Evolutionary conservation across 2,888 invertebrate genomes (phyloP), one percentile per base, ranked within the genome.

Genomic region (Protophormia terraenovae): DNA sequence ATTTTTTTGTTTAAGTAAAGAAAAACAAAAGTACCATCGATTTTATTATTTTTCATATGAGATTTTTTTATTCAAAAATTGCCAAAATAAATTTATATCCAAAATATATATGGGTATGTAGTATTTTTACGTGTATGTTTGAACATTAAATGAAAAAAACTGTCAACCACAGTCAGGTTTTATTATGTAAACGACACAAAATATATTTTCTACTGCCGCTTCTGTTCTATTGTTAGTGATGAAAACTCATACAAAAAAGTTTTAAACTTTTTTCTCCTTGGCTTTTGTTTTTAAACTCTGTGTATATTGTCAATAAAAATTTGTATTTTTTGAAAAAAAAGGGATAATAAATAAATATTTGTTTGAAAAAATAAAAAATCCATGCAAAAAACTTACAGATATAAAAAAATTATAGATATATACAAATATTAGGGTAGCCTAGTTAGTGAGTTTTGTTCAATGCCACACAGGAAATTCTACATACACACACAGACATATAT

Each of bases 131-230:
- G 50, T 50, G 8, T 47, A 10, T 66, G 19, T 32, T 0, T 67
- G 7, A 29, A 7, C 6, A 45, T 60, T 22, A 62, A 62, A 72
- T 22, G 22, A 45, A 35, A n/a, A n/a, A 69, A 69, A 67, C 62
- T 82, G 81, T 64, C 81, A 82, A 69, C 81, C 81, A 53, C 81
- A 76, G 75, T 71, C 81, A 75, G 60, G 62, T 69, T 82, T 82
- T 75, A 76, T 76, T 64, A 41, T 82, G 16, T 41, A 75, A 75
- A 64, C 53, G 53, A 53, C n/a, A 55, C 4, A 24, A 71, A 24
- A 35, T 53, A 19, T 47, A 19, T 47, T 47, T 47, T 47, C 19
- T 6, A 19, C 19, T 47, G 35, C 50, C 14, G 32, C 32, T 50
- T 67, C 10, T 67, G 1, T 32, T 22, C 6, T 32, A 19, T 67